phyloP scores from a whole-genome alignment of 2,113 vertebrate genomes.

The Paraplagusia blochii region DNA sequence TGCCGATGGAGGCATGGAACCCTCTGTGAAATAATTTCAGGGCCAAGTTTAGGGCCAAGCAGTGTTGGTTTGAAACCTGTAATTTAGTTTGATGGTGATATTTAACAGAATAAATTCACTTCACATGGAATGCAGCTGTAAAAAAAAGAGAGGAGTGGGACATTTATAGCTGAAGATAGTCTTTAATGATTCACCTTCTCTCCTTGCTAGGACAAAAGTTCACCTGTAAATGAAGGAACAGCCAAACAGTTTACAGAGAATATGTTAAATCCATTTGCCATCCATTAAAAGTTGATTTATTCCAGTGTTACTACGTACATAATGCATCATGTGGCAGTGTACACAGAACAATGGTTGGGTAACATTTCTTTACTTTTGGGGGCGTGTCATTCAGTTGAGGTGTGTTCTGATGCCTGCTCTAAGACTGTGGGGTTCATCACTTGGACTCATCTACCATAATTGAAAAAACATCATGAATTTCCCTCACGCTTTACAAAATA shows the following conservation, averaged over 20 bases:
- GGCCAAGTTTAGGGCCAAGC: not conserved
- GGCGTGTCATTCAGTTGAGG: slow-evolving; percentile 53
- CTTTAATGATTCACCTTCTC: slow-evolving; percentile 68
- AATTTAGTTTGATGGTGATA: slow-evolving; percentile 1
- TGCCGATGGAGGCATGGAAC: no score
- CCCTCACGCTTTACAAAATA: slow-evolving; percentile 47
- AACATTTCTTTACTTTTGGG: slow-evolving; percentile 60
- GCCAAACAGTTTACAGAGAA: slow-evolving; percentile 64
- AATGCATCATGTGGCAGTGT: slow-evolving; percentile 74
- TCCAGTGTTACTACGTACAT: slow-evolving; percentile 72
- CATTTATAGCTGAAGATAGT: slow-evolving; percentile 60
- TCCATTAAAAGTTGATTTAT: slow-evolving; percentile 72
- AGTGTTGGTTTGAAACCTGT: not conserved
- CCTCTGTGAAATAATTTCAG: no score
- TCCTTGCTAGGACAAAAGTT: slow-evolving; percentile 66
- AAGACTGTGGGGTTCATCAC: slow-evolving; percentile 51
- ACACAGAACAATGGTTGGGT: slow-evolving; percentile 74
- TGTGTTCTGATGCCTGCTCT: slow-evolving; percentile 63
- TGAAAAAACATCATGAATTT: slow-evolving; percentile 47
- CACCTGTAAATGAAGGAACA: slow-evolving; percentile 66
- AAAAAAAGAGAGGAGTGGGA: slow-evolving; percentile 25
- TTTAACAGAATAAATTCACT: not conserved
- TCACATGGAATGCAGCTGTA: not conserved
- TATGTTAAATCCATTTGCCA: slow-evolving; percentile 62
- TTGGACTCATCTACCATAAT: slow-evolving; percentile 52